These are phyloP conservation scores for Geotrupes spiniger DNA, from an alignment of 2,888 invertebrate genomes.

Conservation along the genomic window DNA sequence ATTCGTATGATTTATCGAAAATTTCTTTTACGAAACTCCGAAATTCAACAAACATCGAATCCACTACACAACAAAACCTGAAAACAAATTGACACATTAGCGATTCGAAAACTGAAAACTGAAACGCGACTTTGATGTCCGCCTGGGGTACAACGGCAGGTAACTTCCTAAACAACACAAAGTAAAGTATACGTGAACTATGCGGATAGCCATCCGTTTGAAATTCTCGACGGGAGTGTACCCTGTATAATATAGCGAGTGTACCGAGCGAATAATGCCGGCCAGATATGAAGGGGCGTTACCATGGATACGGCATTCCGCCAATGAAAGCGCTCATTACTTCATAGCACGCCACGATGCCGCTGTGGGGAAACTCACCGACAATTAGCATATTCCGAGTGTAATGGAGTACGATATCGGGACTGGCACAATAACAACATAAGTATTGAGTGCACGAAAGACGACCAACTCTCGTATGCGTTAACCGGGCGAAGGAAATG, in stretches of 20 bases:
- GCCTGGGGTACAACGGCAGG: too few relatives aligned
- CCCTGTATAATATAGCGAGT: constrained; percentile 22
- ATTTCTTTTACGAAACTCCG: too few relatives aligned
- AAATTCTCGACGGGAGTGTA: constrained; percentile 16
- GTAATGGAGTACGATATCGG: constrained; percentile 17
- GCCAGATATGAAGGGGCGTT: constrained; percentile 46
- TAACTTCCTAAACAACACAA: too few relatives aligned
- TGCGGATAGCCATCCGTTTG: constrained; percentile 6
- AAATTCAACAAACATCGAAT: too few relatives aligned
- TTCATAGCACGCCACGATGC: constrained; percentile 42
- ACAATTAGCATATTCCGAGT: constrained; percentile 21
- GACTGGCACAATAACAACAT: constrained; percentile 5
- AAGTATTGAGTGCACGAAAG: too few relatives aligned
- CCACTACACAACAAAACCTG: too few relatives aligned
- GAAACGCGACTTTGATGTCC: too few relatives aligned
- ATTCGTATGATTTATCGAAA: too few relatives aligned
- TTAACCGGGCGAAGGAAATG: too few relatives aligned
- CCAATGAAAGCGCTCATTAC: constrained; percentile 50
- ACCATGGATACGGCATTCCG: constrained; percentile 48
- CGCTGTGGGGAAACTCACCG: constrained; percentile 18
- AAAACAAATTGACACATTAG: too few relatives aligned
- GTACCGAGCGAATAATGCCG: constrained; percentile 36
- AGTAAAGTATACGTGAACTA: constrained; percentile 12
- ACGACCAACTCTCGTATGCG: too few relatives aligned
- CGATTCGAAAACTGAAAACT: too few relatives aligned